A percentile compares a stretch with the other conserved stretches of the same genome.
Evolutionary conservation across 2,797 vertebrate genomes (phyloP).

Genomic region (Gambusia yucatana): DNA sequence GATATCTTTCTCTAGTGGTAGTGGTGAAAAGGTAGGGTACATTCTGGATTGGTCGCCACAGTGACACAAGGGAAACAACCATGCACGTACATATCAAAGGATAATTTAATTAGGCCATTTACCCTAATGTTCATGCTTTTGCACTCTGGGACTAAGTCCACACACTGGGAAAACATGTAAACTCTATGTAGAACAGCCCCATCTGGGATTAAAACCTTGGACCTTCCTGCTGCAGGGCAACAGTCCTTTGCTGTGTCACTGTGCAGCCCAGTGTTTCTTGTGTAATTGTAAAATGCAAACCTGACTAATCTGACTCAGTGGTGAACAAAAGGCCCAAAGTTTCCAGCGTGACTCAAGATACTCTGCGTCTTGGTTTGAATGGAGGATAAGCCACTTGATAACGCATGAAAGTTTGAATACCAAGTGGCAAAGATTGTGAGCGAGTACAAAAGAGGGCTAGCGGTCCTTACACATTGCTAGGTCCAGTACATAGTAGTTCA

Average conservation of each 20-base stretch:
- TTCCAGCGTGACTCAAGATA: conserved; percentile 15
- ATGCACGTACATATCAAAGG: background rate
- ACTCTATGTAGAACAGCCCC: background rate
- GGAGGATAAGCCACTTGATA: conserved; percentile 43
- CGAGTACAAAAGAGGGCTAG: background rate
- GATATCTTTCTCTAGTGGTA: background rate
- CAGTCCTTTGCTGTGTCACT: background rate
- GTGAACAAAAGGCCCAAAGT: conserved; percentile 62
- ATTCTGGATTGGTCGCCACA: background rate
- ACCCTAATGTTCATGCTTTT: background rate
- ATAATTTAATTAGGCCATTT: background rate
- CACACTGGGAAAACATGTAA: background rate
- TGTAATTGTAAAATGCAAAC: conserved; percentile 70
- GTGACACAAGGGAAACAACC: background rate
- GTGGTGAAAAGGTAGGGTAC: background rate
- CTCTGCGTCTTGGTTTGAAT: conserved; percentile 18
- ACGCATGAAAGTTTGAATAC: conserved; percentile 10
- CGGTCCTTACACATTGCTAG: background rate
- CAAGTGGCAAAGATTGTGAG: background rate
- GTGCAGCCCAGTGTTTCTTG: conserved; percentile 2
- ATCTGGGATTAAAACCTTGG: background rate
- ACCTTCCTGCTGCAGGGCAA: background rate
- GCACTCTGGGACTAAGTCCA: background rate
- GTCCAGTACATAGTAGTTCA: background rate
- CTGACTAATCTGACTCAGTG: conserved; percentile 39